Evolutionary conservation across 2,888 invertebrate genomes (phyloP).

Genomic region (Zootermopsis nevadensis): DNA sequence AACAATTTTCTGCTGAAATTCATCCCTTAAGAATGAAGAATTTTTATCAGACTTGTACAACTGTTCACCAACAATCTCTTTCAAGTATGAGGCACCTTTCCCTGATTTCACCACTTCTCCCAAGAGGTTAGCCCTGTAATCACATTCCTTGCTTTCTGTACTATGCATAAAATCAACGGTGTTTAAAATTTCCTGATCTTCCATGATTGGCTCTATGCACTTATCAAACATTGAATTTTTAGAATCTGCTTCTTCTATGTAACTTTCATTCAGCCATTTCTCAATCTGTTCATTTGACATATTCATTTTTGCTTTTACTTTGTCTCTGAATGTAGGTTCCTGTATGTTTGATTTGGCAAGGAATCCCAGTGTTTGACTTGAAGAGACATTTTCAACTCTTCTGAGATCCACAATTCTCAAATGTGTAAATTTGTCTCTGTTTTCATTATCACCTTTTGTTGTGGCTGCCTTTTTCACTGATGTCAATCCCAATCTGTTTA

Average conservation of each 20-base stretch:
- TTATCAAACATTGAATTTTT: not conserved
- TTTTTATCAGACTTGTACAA: not conserved
- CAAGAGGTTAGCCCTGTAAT: not conserved
- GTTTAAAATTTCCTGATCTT: not conserved
- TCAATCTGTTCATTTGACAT: slow-evolving; percentile 78
- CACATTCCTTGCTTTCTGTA: not conserved
- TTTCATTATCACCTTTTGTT: not conserved
- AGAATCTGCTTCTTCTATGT: slow-evolving; percentile 56
- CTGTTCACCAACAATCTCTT: not conserved
- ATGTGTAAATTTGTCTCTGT: not conserved
- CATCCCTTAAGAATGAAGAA: not conserved
- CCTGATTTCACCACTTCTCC: not conserved
- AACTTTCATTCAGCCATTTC: slow-evolving; percentile 72
- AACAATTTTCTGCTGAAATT: not conserved
- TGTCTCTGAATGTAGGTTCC: slow-evolving; percentile 38
- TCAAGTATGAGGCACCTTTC: not conserved
- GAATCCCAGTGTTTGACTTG: not conserved
- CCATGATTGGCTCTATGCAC: not conserved
- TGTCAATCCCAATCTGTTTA: not conserved
- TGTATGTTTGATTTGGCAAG: not conserved
- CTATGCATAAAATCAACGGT: not conserved
- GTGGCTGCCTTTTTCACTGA: not conserved
- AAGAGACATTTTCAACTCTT: not conserved
- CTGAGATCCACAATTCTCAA: not conserved
- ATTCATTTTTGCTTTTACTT: slow-evolving; percentile 68